Evolutionary conservation across 2,113 vertebrate genomes (phyloP), one percentile per base, ranked within the genome.

Genomic region (Leucopsar rothschildi): DNA sequence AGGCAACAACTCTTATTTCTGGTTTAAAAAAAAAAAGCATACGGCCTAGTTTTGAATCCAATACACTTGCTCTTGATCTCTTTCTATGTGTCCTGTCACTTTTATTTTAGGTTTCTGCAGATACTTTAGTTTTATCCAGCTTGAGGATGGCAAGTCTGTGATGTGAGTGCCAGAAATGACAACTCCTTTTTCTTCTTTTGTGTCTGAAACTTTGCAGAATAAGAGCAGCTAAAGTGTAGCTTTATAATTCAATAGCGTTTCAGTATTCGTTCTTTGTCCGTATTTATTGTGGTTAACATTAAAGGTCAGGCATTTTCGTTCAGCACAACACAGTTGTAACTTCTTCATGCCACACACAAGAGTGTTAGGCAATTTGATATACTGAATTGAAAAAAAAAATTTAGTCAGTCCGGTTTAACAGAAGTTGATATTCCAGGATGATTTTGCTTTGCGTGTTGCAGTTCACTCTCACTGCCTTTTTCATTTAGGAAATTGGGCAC

Each of bases 71-170:
- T 91, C 80, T 96, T 90, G 64, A 93, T 84, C 66, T 82, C 49
- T 45, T 52, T 39, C 47, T 50, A 0, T 56, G 68, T 57, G 69
- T 94, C 61, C 57, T 84, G 66, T 93, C 91, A 77, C 64, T 95
- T 91, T 56, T 86, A 61, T 90, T 96, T 88, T 86, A 40, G 63
- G 44, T 83, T 93, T 85, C 72, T 5, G 4, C 72, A 92, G 85
- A 81, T 65, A 56, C 25, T 95, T 91, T 73, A 39, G 55, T 95
- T 94, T 94, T 84, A 92, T 87, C 57, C 25, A 61, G 45, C 61
- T 69, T 22, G 71, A 88, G 47, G 45, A 52, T 75, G 68, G 40
- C 84, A 95, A 42, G 78, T 66, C 70, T 81, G 77, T 91, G 55
- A 84, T 81, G 40, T 29, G 60, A 80, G 42, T 70, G 68, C 68